phyloP scores from a whole-genome alignment of 1,140 invertebrate species.

The Hestina assimilis region DNA sequence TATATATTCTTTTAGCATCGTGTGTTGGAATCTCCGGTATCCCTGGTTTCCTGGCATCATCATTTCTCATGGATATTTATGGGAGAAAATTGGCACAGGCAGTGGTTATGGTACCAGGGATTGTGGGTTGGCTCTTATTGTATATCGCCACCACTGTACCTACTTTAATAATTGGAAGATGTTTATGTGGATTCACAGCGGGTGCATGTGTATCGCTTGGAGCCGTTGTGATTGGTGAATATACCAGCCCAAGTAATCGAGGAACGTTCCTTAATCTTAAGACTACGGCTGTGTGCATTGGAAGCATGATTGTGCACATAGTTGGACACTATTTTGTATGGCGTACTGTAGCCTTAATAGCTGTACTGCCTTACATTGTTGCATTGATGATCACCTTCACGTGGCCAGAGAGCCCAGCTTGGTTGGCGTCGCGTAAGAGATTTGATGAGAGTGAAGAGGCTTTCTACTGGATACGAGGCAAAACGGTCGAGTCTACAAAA shows the following conservation, averaged over 20 bases:
- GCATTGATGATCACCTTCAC: slow-evolving; percentile 41
- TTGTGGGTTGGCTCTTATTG: slow-evolving; percentile 51
- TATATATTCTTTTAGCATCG: slow-evolving; percentile 48
- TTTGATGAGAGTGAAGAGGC: slow-evolving; percentile 44
- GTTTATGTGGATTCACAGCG: slow-evolving; percentile 44
- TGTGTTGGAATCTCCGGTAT: slow-evolving; percentile 45
- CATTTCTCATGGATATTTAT: slow-evolving; percentile 47
- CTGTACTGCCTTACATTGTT: slow-evolving; percentile 33
- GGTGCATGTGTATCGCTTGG: slow-evolving; percentile 52
- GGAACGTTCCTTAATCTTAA: slow-evolving; percentile 64
- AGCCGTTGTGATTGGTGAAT: slow-evolving; percentile 62
- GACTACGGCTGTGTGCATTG: slow-evolving; percentile 51
- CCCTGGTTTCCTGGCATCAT: slow-evolving; percentile 48
- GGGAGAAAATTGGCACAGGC: slow-evolving; percentile 45
- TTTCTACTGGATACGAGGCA: slow-evolving; percentile 55
- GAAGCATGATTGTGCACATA: slow-evolving; percentile 47
- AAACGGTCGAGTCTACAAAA: slow-evolving; percentile 26
- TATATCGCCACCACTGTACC: slow-evolving; percentile 42
- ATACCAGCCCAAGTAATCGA: slow-evolving; percentile 48
- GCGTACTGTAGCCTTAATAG: slow-evolving; percentile 48
- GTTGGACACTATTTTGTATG: slow-evolving; percentile 44
- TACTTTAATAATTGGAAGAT: slow-evolving; percentile 42
- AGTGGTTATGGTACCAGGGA: slow-evolving; percentile 42
- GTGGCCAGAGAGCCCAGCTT: slow-evolving; percentile 62
- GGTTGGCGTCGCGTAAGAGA: slow-evolving; percentile 45